Evolutionary conservation across 35 echinoderm and acorn worm species (phyloP).

Genomic region (Apostichopus parvimensis): DNA sequence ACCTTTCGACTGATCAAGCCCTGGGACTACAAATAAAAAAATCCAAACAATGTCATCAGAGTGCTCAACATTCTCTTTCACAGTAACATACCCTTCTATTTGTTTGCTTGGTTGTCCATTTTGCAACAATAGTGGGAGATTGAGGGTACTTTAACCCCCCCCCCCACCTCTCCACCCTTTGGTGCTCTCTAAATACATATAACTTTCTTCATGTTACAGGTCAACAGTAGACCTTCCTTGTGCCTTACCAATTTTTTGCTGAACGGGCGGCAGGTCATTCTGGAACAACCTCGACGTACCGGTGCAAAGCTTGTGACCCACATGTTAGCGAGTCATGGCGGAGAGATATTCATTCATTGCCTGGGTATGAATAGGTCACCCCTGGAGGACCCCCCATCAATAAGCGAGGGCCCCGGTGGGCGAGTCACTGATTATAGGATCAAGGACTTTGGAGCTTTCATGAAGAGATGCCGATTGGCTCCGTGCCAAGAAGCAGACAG

Average conservation of each 20-base stretch:
- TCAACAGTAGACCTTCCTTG: slow-evolving; percentile 91
- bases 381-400: slow-evolving; percentile 95
- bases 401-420: slow-evolving; percentile 94
- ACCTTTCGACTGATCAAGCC: too few species aligned
- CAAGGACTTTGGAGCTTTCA: slow-evolving; percentile 96
- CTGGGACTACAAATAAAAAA: too few species aligned
- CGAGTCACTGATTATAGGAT: slow-evolving; percentile 97
- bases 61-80: too few species aligned
- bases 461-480: slow-evolving; percentile 81
- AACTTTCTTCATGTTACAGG: slow-evolving; percentile 50
- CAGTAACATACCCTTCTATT: too few species aligned
- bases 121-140: too few species aligned
- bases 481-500: slow-evolving; percentile 70
- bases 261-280: slow-evolving; percentile 94
- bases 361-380: slow-evolving; percentile 74
- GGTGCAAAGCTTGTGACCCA: slow-evolving; percentile 89
- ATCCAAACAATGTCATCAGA: too few species aligned
- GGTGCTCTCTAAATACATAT: not conserved
- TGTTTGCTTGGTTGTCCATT: too few species aligned
- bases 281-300: slow-evolving; percentile 88
- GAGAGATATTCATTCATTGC: slow-evolving; percentile 95
- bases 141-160: too few species aligned
- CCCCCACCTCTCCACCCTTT: too few species aligned
- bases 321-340: slow-evolving; percentile 98
- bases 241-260: slow-evolving; percentile 98